Evolutionary conservation across 2,113 vertebrate genomes (phyloP), one percentile per base, ranked within the genome.

Genomic region (Cinclus mexicanus): DNA sequence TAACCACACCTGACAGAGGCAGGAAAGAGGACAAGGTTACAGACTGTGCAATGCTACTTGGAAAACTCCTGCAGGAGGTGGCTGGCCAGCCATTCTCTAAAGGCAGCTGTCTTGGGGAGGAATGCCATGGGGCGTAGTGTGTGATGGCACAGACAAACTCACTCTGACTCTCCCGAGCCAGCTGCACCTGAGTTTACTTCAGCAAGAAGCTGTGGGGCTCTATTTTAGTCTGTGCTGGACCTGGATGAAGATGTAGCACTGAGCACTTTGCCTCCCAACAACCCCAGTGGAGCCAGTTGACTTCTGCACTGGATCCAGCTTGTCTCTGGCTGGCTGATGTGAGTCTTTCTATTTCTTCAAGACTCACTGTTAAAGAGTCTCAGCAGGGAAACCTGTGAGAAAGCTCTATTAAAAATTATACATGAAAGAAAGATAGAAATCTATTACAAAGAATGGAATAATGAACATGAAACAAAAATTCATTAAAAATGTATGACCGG

Each of bases 401-500:
- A 90, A 94, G 72, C 68, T 78, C 87, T 84, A 55, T 89, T 76
- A 92, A 94, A 88, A 94, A 84, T 78, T 64, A 90, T 84, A 71
- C 53, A 84, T 87, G 56, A 89, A 90, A 94, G 79, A 78, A 90
- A 86, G 79, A 93, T 35, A 87, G 85, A 90, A 95, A 93, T 94
- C 82, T 95, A 67, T 92, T 94, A 67, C 41, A 59, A 60, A 93
- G 87, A 95, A 94, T 89, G 76, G 53, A 97, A 93, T 75, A 87
- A 56, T 0, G 2, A 94, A 68, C 68, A 68, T 83, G 87, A 90
- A 92, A 87, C 60, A 83, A 90, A 92, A 94, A 92, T 18, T 90
- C 92, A 95, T 97, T 94, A 96, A 97, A 97, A 96, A 96, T 97
- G 92, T 90, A 95, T 96, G 92, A 92, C 56, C 14, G 2, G 65